phyloP scores from a whole-genome alignment of 2,113 vertebrate species.

The Trematomus loennbergii region DNA sequence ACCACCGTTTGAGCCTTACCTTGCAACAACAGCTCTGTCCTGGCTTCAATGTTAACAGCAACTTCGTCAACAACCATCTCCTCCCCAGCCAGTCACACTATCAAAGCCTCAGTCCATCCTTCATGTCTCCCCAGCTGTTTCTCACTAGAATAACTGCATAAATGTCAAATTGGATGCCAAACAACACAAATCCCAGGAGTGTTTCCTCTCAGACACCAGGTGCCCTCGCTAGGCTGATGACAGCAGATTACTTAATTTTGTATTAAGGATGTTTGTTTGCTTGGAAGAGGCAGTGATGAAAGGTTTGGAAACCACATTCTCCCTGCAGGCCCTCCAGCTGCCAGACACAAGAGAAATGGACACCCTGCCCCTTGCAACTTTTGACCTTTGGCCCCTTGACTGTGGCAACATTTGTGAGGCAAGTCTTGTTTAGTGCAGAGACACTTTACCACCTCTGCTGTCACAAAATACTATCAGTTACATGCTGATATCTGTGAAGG shows the following conservation, averaged over 20 bases:
- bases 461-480: not conserved
- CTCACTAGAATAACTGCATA: slow-evolving; percentile 10
- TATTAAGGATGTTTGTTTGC: slow-evolving; percentile 17
- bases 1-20: not conserved
- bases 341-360: slow-evolving; percentile 9
- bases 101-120: slow-evolving; percentile 12
- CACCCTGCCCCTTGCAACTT: slow-evolving; percentile 35
- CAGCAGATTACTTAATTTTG: not conserved
- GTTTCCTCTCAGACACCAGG: not conserved
- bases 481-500: not conserved
- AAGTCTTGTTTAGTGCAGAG: slow-evolving; percentile 33
- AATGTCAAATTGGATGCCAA: slow-evolving; percentile 13
- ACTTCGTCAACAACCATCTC: slow-evolving; percentile 15
- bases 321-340: slow-evolving; percentile 24
- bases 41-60: not conserved
- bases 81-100: slow-evolving; percentile 6
- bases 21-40: not conserved
- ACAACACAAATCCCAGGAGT: not conserved
- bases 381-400: slow-evolving; percentile 45
- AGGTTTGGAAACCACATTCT: slow-evolving; percentile 30
- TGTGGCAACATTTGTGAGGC: slow-evolving; percentile 33
- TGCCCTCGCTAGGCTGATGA: not conserved
- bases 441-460: not conserved
- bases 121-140: slow-evolving; percentile 38
- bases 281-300: slow-evolving; percentile 1